Evolutionary conservation across 2,797 vertebrate species (phyloP), one percentile per base, ranked within the genome.

Genomic region (Mormyrus proboscirostris): DNA sequence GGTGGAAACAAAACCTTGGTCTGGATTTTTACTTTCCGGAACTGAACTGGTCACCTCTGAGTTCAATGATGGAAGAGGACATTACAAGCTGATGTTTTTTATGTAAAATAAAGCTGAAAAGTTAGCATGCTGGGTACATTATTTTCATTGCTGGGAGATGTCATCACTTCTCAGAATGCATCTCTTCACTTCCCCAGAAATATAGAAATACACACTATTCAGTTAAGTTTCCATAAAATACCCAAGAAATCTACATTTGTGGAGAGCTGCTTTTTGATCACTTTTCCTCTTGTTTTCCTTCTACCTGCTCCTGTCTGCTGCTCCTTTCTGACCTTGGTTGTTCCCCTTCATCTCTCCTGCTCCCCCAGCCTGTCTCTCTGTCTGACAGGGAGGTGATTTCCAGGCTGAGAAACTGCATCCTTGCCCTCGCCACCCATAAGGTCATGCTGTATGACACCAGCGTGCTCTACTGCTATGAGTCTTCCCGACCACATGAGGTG

Each of bases 301-400:
- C 8, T 5, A 41, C 53, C 55, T 59, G 25, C 51, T 33, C 4
- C 51, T 59, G 29, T 87, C n/a, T 14, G 33, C 14, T n/a, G 25
- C 33, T 41, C 16, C 50, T 59, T 50, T 87, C 49, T 59, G n/a
- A 85, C 49, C 22, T 22, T 85, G 55, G 2, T 4, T 65, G 25
- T 29, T 55, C 57, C 59, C 53, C 14, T 57, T 44, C 19, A 41
- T 19, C 83, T 50, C 5, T 22, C n/a, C 82, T 5, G 38, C 16
- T 14, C 62, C 62, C n/a, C n/a, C 90, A 99, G 99, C 97, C 97
- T 0, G 95, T 99, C 65, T 93, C 95, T 55, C 91, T 98, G 76
- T 91, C 96, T 1, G 99, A 99, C 89, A 96, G 98, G 88, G 98
- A 99, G 92, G 98, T 99, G 91, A 99, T 99, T 92, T 99, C 99